These are phyloP conservation scores for Oligia fasciuncula DNA, from an alignment of 2,888 invertebrate genomes.

Conservation along the genomic window DNA sequence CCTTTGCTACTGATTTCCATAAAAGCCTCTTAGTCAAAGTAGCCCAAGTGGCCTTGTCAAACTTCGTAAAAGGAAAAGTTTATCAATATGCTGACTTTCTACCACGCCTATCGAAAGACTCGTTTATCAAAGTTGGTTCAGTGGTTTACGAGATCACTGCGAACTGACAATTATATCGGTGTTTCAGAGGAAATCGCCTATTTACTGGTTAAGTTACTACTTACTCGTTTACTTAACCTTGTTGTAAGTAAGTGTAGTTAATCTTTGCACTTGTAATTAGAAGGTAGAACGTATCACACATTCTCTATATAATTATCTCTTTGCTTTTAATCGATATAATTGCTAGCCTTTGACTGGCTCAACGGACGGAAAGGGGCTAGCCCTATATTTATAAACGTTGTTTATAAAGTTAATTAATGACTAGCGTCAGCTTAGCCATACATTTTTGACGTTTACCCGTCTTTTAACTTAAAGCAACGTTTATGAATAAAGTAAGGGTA, in stretches of 20 bases:
- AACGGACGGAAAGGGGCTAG: no score
- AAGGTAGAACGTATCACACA: background rate
- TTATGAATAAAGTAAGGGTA: no score
- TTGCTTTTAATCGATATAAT: slow-evolving; percentile 9
- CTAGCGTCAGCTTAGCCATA: no score
- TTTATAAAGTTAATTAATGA: background rate
- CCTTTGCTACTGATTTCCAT: background rate
- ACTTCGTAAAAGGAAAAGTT: slow-evolving; percentile 60
- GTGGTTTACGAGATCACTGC: slow-evolving; percentile 52
- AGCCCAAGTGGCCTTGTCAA: slow-evolving; percentile 24
- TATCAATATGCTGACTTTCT: slow-evolving; percentile 57
- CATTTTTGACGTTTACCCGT: no score
- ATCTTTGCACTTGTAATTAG: background rate
- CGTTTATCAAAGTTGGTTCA: slow-evolving; percentile 58
- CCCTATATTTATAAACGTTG: background rate
- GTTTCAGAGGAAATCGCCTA: slow-evolving; percentile 42
- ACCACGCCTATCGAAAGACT: slow-evolving; percentile 38
- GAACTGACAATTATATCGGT: slow-evolving; percentile 44
- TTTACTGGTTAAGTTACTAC: slow-evolving; percentile 19
- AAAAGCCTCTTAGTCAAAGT: background rate
- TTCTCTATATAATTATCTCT: slow-evolving; percentile 9
- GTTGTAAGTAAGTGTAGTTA: background rate
- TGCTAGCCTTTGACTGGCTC: background rate
- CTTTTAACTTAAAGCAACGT: no score
- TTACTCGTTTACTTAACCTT: slow-evolving; percentile 11